These are phyloP conservation scores for Aspidapion aeneum DNA, from an alignment of 2,888 invertebrate species.

Conservation along the genomic window DNA sequence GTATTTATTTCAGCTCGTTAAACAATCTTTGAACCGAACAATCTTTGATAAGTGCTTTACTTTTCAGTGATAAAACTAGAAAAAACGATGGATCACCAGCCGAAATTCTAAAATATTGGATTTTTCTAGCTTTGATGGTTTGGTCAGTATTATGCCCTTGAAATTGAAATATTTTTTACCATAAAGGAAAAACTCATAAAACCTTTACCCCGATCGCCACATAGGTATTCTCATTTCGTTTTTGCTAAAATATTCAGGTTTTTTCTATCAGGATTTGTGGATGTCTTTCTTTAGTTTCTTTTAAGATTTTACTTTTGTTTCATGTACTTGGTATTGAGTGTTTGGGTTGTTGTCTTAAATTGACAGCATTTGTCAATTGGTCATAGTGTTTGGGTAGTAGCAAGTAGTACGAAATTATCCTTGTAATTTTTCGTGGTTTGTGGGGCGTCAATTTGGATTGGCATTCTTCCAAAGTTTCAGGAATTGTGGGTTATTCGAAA, in stretches of 20 bases:
- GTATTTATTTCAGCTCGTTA: no score
- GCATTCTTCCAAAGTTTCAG: slow-evolving; percentile 27
- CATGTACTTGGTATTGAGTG: slow-evolving; percentile 29
- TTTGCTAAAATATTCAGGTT: slow-evolving; percentile 52
- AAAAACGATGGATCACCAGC: no score
- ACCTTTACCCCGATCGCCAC: slow-evolving; percentile 53
- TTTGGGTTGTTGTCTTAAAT: slow-evolving; percentile 40
- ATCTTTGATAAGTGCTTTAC: no score
- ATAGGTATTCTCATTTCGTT: slow-evolving; percentile 43
- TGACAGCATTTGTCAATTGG: slow-evolving; percentile 54
- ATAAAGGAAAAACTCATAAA: no score
- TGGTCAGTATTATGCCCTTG: no score
- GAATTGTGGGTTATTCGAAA: slow-evolving; percentile 32
- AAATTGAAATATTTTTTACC: no score
- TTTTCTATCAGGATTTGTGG: slow-evolving; percentile 41
- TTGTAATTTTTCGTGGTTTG: slow-evolving; percentile 52
- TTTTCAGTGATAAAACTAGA: no score
- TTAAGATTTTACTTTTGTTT: slow-evolving; percentile 22
- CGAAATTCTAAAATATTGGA: slow-evolving; percentile 70
- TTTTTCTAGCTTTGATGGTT: slow-evolving; percentile 80
- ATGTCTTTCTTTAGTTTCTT: slow-evolving; percentile 9
- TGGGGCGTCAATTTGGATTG: slow-evolving; percentile 38
- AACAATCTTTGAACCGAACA: no score
- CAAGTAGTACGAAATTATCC: slow-evolving; percentile 59
- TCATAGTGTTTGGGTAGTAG: slow-evolving; percentile 60